Base-by-base conservation (phyloP, 2,797 vertebrate genomes). In the Betta splendens region DNA sequence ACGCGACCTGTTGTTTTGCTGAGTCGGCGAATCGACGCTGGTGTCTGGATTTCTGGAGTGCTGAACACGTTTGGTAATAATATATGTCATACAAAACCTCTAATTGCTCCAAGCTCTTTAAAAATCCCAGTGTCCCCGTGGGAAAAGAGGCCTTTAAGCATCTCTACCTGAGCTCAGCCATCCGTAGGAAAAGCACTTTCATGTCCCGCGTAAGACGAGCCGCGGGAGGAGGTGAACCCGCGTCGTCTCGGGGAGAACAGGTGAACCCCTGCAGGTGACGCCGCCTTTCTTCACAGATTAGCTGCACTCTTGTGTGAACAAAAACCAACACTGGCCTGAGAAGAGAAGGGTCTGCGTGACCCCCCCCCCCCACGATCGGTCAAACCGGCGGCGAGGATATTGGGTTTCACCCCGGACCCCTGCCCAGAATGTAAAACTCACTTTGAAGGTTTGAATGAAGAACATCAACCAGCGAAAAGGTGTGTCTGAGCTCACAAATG, bases 171-270 rank as follows among this genome's bases (percentile, higher is more conserved):
- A 69, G 40, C 46, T 63, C 39, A 73, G 15, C 37, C 37, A 44
- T 29, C 48, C 73, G 25, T 55, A 74, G 64, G 73, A 55, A 48
- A 47, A 64, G 23, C 64, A 65, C 87, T 84, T 86, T 84, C 75
- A 87, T 76, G 75, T 76, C 51, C 75, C 62, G 40, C 46, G 89
- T 83, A 90, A 91, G 64, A 35, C 16, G 79, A 90, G 68, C 79
- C 52, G 50, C 16, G 51, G 32, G 74, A 60, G 63, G 54, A 79
- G 77, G 64, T 67, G 72, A 80, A 76, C 43, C 62, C 58, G 42
- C 61, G 69, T 86, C 81, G 77, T 89, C 70, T 75, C 63, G 11
- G 66, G 70, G 80, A 81, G 43, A 57, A 52, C 79, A 87, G 85
- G 81, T 86, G 83, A 58, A 77, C 47, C 53, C 70, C 69, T 80